Percentiles rank a stretch among this genome's conserved stretches.
Evolutionary conservation across 2,888 invertebrate genomes (phyloP).

Genomic region (Lasioglossum oenotherae): DNA sequence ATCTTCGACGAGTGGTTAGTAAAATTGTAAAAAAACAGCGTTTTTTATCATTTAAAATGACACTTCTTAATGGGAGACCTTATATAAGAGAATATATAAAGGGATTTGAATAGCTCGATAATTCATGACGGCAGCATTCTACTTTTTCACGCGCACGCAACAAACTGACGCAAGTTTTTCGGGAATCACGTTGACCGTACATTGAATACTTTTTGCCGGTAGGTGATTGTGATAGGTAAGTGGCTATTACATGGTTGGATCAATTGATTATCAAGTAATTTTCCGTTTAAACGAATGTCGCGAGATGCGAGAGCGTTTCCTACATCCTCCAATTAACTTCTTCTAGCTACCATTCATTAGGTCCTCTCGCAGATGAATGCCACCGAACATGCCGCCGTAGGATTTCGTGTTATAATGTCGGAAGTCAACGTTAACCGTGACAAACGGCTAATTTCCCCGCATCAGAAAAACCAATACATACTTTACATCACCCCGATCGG

Average conservation of each 20-base stretch:
- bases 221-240: background rate
- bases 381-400: background rate
- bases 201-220: background rate
- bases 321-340: background rate
- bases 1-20: no score
- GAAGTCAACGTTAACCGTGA: background rate
- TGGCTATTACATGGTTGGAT: constrained; percentile 1
- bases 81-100: background rate
- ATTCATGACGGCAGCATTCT: background rate
- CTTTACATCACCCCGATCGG: background rate
- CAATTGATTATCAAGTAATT: background rate
- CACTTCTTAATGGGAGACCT: no score
- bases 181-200: background rate
- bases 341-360: background rate
- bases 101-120: background rate
- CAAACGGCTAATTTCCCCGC: background rate
- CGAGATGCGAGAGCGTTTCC: background rate
- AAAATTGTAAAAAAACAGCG: no score
- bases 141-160: background rate
- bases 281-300: background rate
- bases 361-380: background rate
- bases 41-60: no score
- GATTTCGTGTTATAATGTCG: background rate
- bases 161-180: background rate
- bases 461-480: background rate